A percentile compares a stretch with the other conserved stretches of the same genome.
Conservation (phyloP, 2,113 vertebrate genomes). For the Nycticryphes semicollaris region DNA sequence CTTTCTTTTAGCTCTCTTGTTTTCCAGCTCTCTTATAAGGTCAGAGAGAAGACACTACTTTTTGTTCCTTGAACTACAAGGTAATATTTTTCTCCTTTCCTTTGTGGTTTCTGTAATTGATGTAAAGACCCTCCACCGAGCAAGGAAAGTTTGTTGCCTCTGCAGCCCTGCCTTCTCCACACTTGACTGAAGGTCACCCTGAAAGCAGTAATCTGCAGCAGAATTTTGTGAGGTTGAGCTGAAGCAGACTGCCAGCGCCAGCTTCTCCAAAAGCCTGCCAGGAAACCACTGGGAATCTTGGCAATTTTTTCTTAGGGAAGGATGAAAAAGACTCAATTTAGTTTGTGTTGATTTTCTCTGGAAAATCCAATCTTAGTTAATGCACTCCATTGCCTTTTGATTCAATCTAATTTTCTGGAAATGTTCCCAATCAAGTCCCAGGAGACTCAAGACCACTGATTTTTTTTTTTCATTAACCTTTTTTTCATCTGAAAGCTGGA, state of each 20-base stretch:
- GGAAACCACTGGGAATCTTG: not conserved
- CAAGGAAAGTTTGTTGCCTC: not conserved
- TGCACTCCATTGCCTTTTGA: not conserved
- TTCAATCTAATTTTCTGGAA: constrained; percentile 31
- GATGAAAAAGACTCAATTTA: not conserved
- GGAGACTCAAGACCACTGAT: not conserved
- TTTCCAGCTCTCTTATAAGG: not conserved
- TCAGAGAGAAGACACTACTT: not conserved
- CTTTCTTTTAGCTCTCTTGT: not conserved
- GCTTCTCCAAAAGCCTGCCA: not conserved
- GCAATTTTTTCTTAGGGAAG: not conserved
- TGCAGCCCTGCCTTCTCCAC: not conserved
- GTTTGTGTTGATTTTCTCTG: not conserved
- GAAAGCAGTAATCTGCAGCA: not conserved
- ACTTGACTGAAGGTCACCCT: not conserved
- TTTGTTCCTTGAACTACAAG: not conserved
- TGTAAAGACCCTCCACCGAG: not conserved
- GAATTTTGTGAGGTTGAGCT: not conserved
- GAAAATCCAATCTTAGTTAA: constrained; percentile 4
- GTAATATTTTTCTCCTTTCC: not conserved
- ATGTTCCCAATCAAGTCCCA: not conserved
- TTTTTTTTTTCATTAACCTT: not conserved
- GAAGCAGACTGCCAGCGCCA: not conserved
- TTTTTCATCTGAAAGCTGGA: constrained; percentile 18
- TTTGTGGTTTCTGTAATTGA: not conserved